These are phyloP conservation scores for Gadopsis bispinosus DNA, from an alignment of 2,797 vertebrate genomes.

Conservation along the genomic window DNA sequence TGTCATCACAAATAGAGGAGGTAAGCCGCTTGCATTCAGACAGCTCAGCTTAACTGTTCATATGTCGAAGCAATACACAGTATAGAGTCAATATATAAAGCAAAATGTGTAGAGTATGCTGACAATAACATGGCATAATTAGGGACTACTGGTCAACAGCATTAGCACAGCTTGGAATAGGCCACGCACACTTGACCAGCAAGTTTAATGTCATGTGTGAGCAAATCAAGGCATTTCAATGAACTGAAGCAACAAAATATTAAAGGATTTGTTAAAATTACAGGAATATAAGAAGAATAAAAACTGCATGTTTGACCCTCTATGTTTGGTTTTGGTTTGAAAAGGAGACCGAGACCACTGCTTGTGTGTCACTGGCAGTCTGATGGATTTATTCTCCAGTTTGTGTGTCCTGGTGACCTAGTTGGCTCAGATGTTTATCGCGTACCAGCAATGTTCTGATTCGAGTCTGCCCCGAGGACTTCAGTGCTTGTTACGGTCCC, in stretches of 20 bases:
- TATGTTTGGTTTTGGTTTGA: background rate
- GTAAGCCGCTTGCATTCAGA: slow-evolving; percentile 34
- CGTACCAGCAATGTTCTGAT: slow-evolving; percentile 66
- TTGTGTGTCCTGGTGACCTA: slow-evolving; percentile 70
- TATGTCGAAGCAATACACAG: slow-evolving; percentile 2
- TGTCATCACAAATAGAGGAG: slow-evolving; percentile 51
- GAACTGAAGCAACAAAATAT: background rate
- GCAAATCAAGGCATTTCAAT: background rate
- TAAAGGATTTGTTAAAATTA: background rate
- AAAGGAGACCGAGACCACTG: background rate
- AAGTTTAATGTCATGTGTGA: background rate
- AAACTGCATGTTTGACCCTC: background rate
- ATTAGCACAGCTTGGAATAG: background rate
- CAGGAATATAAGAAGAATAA: slow-evolving; percentile 1
- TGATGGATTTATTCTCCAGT: slow-evolving; percentile 61
- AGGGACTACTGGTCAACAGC: background rate
- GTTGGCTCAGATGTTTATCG: slow-evolving; percentile 74
- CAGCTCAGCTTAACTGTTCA: slow-evolving; percentile 21
- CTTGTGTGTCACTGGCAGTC: slow-evolving; percentile 43
- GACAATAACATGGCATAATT: background rate
- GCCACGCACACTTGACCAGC: background rate
- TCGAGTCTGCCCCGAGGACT: slow-evolving; percentile 54
- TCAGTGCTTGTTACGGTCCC: slow-evolving; percentile 62
- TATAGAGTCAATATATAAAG: slow-evolving; percentile 1
- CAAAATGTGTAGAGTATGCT: background rate